Evolutionary conservation across 2,888 invertebrate genomes (phyloP), one percentile per base, ranked within the genome.

Genomic region (Meta bourneti): DNA sequence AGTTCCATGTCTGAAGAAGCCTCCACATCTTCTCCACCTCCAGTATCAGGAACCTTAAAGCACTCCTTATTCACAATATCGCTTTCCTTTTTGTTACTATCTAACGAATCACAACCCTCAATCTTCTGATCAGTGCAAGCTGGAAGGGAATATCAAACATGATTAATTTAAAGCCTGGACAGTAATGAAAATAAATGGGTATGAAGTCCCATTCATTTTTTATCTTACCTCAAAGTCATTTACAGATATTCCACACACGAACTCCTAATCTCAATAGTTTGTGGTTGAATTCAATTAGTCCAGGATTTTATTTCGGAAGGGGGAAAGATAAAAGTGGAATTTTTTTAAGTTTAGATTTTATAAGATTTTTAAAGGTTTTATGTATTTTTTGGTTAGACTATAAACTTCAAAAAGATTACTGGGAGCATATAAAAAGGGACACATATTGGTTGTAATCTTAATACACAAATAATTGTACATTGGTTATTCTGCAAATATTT

Each of bases 41-140:
- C 91, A 79, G 91, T 88, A 83, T 91, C 91, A 79, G 91, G 91
- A 61, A 84, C 88, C 20, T 91, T 88, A 48, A 91, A 88, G 52
- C 86, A 87, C 8, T 91, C 86, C 34, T 82, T 77, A 20, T 80
- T 82, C 7, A n/a, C 71, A 69, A 81, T 90, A 19, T 80, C 75
- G 16, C 49, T 71, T 51, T 91, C 91, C 19, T 54, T 81, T 78
- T 91, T 91, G 20, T 82, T 70, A 0, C 11, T 9, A n/a, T 87
- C 91, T 49, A 78, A n/a, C 6, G 19, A 34, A 20, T 34, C 49
- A 54, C 81, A 87, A 49, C 77, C 52, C 7, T 91, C 91, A 4
- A 91, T 48, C 5, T 77, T 91, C n/a, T 81, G 74, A 34, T 91
- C 91, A 11, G 77, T 78, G 49, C 91, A 91, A 6, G 81, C 86